phyloP scores from a whole-genome alignment of 2,113 vertebrate species.

The Burhinus bistriatus region DNA sequence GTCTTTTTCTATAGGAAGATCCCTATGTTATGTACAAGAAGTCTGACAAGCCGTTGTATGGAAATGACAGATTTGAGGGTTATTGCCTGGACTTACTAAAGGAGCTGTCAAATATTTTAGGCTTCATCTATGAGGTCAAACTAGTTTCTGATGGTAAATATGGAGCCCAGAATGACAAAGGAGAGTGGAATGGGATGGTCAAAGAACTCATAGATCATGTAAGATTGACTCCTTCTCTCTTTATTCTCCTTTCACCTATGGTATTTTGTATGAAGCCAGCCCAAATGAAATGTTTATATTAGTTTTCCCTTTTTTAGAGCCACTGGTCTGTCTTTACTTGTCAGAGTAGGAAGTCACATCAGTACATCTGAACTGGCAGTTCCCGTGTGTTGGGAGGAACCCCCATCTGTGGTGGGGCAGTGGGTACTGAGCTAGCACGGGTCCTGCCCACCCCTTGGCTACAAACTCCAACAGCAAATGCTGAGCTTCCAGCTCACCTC shows the following conservation, averaged over 20 bases:
- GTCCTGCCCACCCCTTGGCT: not conserved
- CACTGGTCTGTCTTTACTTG: not conserved
- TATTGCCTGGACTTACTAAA: slow-evolving; percentile 97
- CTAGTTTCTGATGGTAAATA: slow-evolving; percentile 98
- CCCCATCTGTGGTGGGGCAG: not conserved
- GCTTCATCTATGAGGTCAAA: slow-evolving; percentile 95
- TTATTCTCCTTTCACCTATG: not conserved
- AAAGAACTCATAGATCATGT: slow-evolving; percentile 97
- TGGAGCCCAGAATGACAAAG: slow-evolving; percentile 96
- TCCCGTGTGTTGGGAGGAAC: too few relatives aligned
- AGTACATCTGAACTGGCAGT: fast-evolving
- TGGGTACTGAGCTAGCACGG: fast-evolving
- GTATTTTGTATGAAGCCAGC: not conserved
- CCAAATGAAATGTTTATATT: not conserved
- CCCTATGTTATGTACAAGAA: slow-evolving; percentile 99
- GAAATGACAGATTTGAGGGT: slow-evolving; percentile 97
- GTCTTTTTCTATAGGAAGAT: slow-evolving; percentile 84
- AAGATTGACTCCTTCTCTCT: slow-evolving; percentile 64
- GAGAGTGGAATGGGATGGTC: slow-evolving; percentile 99
- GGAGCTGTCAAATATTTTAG: slow-evolving; percentile 94
- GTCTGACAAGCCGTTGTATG: slow-evolving; percentile 94
- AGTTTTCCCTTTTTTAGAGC: not conserved
- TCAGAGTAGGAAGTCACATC: not conserved
- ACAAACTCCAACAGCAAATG: not conserved
- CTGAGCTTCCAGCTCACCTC: not conserved